Evolutionary conservation across 2,888 invertebrate species (phyloP), one percentile per base, ranked within the genome.

Genomic region (Brachynemurus nebulosus): DNA sequence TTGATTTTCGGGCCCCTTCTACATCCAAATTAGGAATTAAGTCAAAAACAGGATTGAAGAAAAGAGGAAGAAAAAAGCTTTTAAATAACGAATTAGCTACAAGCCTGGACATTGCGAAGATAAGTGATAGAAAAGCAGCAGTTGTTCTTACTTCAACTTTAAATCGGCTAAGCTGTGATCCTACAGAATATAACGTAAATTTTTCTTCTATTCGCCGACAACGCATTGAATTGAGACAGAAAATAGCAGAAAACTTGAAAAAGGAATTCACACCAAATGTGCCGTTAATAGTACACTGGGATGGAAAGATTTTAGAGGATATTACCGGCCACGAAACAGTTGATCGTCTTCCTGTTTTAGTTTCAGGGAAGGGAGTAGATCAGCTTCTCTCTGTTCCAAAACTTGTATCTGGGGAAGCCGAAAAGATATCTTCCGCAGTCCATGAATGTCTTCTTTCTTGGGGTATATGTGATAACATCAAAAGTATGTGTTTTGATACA

Each of bases 371-470:
- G n/a, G 34, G 35, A 6, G 21, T 27, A 21, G 38, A 38, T 35
- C 46, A 48, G 36, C 40, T 48, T 34, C 30, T 48, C 1, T 40
- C 41, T 9, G 23, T 47, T 40, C 48, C 44, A 44, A 48, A 48
- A 47, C 23, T 48, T 21, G 11, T 2, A 17, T 40, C 18, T 38
- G 44, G 44, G 33, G 45, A 44, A 35, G 44, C 44, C 3, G 37
- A 44, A 40, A 25, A 34, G n/a, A n/a, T n/a, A 19, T 44, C 46
- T 9, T 37, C 38, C 17, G 27, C 41, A 42, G 44, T 40, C 19
- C 23, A 44, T 47, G 46, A 48, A 20, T 37, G 37, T 12, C 8
- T 48, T 9, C 3, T 30, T 8, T 40, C 40, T 9, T 47, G 47
- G 47, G 40, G 27, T 14, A 16, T 40, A 12, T 7, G 8, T 9